These are phyloP conservation scores for Papilio elwesi DNA, from an alignment of 2,888 invertebrate genomes.

Conservation along the genomic window DNA sequence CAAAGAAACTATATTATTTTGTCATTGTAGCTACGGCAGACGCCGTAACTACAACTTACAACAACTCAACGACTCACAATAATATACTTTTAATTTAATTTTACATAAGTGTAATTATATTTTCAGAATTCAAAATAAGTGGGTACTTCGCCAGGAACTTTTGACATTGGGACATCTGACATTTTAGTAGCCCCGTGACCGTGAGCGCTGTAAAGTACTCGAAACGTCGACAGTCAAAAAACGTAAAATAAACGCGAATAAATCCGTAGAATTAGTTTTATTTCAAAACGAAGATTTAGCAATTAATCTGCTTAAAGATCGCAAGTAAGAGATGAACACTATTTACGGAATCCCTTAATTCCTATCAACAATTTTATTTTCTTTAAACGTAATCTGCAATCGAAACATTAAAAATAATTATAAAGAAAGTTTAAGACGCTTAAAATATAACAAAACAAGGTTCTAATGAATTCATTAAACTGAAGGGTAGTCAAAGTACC, in stretches of 20 bases:
- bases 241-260: too few relatives aligned
- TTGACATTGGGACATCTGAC: too few relatives aligned
- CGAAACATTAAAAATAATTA: neutral
- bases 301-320: slow-evolving; percentile 17
- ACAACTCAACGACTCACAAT: too few relatives aligned
- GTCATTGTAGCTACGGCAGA: neutral
- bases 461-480: neutral
- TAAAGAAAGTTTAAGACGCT: neutral
- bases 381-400: slow-evolving; percentile 2
- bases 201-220: too few relatives aligned
- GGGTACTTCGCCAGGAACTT: too few relatives aligned
- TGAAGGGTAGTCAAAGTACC: neutral
- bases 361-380: slow-evolving; percentile 7
- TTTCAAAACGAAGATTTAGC: slow-evolving; percentile 10
- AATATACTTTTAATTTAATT: too few relatives aligned
- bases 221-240: too few relatives aligned
- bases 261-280: too few relatives aligned
- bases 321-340: slow-evolving; percentile 21
- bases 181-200: too few relatives aligned
- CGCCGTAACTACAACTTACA: too few relatives aligned
- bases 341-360: slow-evolving; percentile 8
- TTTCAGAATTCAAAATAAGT: too few relatives aligned
- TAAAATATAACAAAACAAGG: neutral
- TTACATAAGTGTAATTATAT: too few relatives aligned
- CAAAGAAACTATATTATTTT: neutral